Evolutionary conservation across 2,113 vertebrate species (phyloP), one percentile per base, ranked within the genome.

Genomic region (Psettodes erumei): DNA sequence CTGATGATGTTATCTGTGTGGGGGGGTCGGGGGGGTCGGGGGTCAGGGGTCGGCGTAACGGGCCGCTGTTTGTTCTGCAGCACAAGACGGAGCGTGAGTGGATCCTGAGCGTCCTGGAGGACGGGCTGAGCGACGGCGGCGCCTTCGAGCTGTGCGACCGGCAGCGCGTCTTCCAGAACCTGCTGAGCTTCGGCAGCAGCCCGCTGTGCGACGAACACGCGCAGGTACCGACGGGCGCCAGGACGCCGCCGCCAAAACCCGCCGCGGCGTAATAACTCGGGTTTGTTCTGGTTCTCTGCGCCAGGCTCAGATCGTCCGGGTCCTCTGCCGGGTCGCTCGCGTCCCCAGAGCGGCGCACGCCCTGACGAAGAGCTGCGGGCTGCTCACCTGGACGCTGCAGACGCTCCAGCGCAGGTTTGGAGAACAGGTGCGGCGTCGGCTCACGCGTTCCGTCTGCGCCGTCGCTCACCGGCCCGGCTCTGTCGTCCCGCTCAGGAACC

Each of bases 301-400:
- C 53, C 76, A 99, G 97, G 82, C 80, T 32, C 95, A 90, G 90
- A 95, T 99, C 71, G 66, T 99, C 66, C 94, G 95, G 48, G 92
- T 98, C 51, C 11, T 99, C 1, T 91, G 93, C 28, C 94, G 86
- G 37, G 93, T 95, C 1, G 94, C 95, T 15, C 80, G 0, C 48
- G 88, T 96, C 8, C 91, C 92, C 79, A 95, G 90, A 90, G 95
- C 95, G 48, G 96, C 95, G n/a, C 96, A 96, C 50, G 92, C 95
- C 76, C 90, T 99, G 56, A 95, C 94, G 5, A 95, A 95, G 48
- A 94, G 89, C 80, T 94, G 95, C 27, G 96, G 97, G 32, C 92
- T 99, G 15, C 84, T 99, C 9, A 94, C 93, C 0, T 99, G 97
- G 97, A 71, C 96, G n/a, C 71, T 95, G 40, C 94, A 96, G 63